Conservation (phyloP, 1,140 invertebrate genomes). For the Capitella teleta region DNA sequence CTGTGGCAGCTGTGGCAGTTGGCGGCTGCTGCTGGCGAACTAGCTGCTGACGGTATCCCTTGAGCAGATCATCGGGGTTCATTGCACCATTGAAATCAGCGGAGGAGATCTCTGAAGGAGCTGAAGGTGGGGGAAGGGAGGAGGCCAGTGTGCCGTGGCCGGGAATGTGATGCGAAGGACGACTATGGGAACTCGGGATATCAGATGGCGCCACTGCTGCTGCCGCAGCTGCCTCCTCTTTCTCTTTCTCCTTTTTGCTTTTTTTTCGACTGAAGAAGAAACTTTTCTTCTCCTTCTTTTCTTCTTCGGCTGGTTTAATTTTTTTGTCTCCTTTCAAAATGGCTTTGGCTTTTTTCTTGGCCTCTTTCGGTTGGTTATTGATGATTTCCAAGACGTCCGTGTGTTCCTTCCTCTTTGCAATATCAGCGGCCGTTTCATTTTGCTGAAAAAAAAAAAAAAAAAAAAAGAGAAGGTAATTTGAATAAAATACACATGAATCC, state of each 20-base stretch:
- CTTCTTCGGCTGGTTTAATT: slow-evolving; percentile 3
- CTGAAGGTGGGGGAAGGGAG: background rate
- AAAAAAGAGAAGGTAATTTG: background rate
- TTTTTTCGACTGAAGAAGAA: slow-evolving; percentile 12
- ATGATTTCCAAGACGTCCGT: slow-evolving; percentile 55
- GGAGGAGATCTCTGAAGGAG: background rate
- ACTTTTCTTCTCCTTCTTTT: slow-evolving; percentile 9
- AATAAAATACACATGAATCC: background rate
- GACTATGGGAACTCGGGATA: background rate
- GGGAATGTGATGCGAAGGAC: background rate
- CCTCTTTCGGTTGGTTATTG: background rate
- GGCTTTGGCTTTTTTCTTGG: slow-evolving; percentile 1
- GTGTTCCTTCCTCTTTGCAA: slow-evolving; percentile 73
- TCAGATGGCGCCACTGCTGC: background rate
- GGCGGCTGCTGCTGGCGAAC: background rate
- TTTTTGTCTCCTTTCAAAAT: background rate
- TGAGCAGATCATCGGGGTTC: background rate
- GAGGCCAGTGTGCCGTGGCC: no score
- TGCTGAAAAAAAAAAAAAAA: slow-evolving; percentile 5
- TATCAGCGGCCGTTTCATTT: slow-evolving; percentile 63
- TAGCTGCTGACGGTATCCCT: slow-evolving; percentile 9
- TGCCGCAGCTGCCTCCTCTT: background rate
- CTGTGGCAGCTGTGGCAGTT: background rate
- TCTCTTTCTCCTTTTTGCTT: slow-evolving; percentile 7
- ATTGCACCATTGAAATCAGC: background rate